Conservation (phyloP, 1,140 invertebrate species). For the Ctenoplectra terminalis region DNA sequence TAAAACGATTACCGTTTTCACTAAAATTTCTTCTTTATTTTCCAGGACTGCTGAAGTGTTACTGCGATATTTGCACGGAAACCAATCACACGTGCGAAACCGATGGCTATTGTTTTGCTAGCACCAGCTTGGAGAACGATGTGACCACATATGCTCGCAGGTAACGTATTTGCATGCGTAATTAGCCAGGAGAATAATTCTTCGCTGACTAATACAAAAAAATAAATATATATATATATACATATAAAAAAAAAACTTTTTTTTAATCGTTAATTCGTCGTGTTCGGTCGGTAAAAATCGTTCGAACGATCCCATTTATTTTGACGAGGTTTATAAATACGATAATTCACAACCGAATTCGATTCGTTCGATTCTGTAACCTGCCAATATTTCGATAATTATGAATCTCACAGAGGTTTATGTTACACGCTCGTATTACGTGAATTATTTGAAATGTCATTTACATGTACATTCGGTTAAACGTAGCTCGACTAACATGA, state of each 20-base stretch:
- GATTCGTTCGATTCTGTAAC: not conserved
- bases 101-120: conserved; percentile 94
- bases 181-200: conserved; percentile 19
- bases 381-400: not conserved
- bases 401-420: too few species aligned
- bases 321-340: not conserved
- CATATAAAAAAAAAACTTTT: not conserved
- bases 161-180: conserved; percentile 82
- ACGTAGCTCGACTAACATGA: not conserved
- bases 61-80: conserved; percentile 90
- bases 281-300: not conserved
- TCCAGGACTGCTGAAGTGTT: conserved; percentile 87
- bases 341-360: too few species aligned
- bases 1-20: too few species aligned
- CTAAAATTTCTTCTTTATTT: conserved; percentile 61
- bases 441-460: not conserved
- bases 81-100: conserved; percentile 93
- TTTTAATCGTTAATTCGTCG: not conserved
- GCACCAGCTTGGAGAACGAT: conserved; percentile 86
- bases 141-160: conserved; percentile 88
- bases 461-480: not conserved
- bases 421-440: not conserved
- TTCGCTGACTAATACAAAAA: not conserved
- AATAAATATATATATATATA: not conserved
- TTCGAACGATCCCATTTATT: not conserved